Base-by-base conservation (phyloP, 2,888 invertebrate species). In the Halictus ligatus region DNA sequence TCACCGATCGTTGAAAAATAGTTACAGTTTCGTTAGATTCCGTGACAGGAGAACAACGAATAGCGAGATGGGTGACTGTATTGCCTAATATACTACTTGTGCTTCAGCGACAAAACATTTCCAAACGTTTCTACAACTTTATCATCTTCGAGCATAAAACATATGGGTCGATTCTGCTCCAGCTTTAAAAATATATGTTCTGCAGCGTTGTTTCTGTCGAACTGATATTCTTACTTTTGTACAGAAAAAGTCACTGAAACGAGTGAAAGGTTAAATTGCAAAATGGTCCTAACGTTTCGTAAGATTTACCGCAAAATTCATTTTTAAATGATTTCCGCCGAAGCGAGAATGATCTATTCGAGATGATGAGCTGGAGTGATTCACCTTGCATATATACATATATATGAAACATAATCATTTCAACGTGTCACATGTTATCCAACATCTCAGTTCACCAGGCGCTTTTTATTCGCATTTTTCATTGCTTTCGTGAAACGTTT, bases 381-480 rank as follows among this genome's bases (percentile, higher is more conserved):
- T 60, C 18, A 15, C 40, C n/a, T 21, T 58, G 18, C 13, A 58
- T 54, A 71, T 40, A 71, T 78, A 83, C 21, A 54, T 54, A 58
- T 58, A 58, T 85, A 82, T 88, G 88, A 88, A 89, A 89, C 85
- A 84, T 89, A 84, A 88, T 82, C 79, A 58, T 86, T 58, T 81
- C 78, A 82, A 83, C 71, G 43, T 43, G 50, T 43, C 75, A 84
- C 77, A 48, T 88, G n/a, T 80, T 54, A 43, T 83, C 76, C 46
- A 85, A 85, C 40, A 88, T 84, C 78, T 85, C 83, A 79, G 74
- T 86, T 86, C 88, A 89, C 87, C 43, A 92, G 87, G 82, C 79
- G 89, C 91, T 92, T 92, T 72, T 90, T 89, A 85, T 89, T 82
- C 80, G 85, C 87, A 85, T 89, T 86, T 88, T 84, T 75, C 74